Evolutionary conservation across 2,113 vertebrate genomes (phyloP), one percentile per base, ranked within the genome.

Genomic region (Dromiciops gliroides): DNA sequence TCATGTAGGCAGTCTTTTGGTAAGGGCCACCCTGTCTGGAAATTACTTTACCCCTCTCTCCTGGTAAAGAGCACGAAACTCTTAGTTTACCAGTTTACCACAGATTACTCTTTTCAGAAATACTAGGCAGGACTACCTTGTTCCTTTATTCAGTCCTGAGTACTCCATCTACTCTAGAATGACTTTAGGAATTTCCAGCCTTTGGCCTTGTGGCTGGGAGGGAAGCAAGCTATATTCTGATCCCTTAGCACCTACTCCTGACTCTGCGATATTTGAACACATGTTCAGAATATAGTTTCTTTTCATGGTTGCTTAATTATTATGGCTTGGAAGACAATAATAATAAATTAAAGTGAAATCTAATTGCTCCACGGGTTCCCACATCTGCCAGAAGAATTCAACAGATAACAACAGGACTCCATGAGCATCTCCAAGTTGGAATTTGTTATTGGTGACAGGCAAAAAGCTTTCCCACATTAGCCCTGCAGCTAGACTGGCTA

Each of bases 221-320:
- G 93, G 26, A 92, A 94, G 52, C 11, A 83, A 88, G 48, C 50
- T 89, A 5, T 53, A 67, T 25, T 8, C 0, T 50, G 5, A 93
- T 95, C 95, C 90, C 14, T 7, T 60, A 2, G 19, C 89, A 37
- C 47, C 25, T 56, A 0, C 3, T 50, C 3, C 19, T 7, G 92
- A 92, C 2, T 48, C 93, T 93, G 95, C 14, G 25, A 49, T 93
- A 83, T 96, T 67, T 94, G 48, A 75, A 94, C 89, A 28, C 37
- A 1, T 88, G 10, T 93, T 95, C 50, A 51, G 91, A 95, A 90
- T 92, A 90, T 2, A 90, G 5, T 51, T 50, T 96, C 91, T 83
- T 97, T 95, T 96, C n/a, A 56, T 93, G 96, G 94, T 92, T 97
- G 49, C 90, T 96, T 96, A 96, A 96, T 97, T 98, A 96, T 98